These are phyloP conservation scores for Sturnus vulgaris DNA, from an alignment of 2,113 vertebrate genomes.

Conservation along the genomic window DNA sequence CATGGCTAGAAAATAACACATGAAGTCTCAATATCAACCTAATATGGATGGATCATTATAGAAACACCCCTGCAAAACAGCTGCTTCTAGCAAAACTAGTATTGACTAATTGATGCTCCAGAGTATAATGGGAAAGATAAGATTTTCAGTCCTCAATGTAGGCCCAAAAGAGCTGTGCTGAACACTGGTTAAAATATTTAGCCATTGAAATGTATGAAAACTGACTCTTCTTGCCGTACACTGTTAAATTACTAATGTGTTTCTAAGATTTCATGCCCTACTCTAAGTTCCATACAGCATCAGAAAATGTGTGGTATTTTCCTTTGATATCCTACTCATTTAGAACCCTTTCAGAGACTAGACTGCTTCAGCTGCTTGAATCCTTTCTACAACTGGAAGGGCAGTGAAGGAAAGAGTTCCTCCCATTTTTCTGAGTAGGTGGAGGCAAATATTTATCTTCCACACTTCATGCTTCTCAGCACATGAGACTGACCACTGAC, in stretches of 20 bases:
- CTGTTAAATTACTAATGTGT: neutral
- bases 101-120: neutral
- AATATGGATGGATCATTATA: neutral
- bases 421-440: neutral
- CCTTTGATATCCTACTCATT: neutral
- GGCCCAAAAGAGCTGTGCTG: neutral
- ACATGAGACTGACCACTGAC: rapidly evolving
- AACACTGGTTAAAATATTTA: neutral
- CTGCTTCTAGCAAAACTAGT: neutral
- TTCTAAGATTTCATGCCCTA: neutral
- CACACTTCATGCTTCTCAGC: rapidly evolving
- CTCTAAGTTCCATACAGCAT: neutral
- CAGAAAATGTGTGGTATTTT: neutral
- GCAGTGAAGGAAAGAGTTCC: rapidly evolving
- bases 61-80: neutral
- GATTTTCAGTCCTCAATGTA: neutral
- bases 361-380: neutral
- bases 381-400: neutral
- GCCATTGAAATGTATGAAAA: neutral
- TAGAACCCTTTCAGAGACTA: neutral
- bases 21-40: neutral
- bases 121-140: neutral
- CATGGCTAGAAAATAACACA: neutral
- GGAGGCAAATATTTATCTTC: neutral
- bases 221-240: neutral